phyloP scores from a whole-genome alignment of 2,797 vertebrate species.

The Chaenodraco wilsoni region DNA sequence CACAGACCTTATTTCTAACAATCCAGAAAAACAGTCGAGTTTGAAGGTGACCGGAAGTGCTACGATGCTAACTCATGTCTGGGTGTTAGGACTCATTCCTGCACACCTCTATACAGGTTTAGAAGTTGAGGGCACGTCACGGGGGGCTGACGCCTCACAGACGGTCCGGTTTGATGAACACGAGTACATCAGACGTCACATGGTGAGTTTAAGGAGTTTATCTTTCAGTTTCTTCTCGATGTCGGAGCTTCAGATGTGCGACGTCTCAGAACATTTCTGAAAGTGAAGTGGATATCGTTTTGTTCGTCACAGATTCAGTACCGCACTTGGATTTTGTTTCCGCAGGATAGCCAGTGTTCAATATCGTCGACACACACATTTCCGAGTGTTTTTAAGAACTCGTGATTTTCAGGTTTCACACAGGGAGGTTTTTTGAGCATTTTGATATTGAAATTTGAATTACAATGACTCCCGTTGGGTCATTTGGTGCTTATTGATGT shows the following conservation, averaged over 20 bases:
- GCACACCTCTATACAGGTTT: too few species aligned
- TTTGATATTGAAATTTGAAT: slow-evolving; percentile 70
- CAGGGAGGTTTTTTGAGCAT: slow-evolving; percentile 51
- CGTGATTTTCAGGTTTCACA: slow-evolving; percentile 63
- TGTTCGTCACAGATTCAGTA: slow-evolving; percentile 20
- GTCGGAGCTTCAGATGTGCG: slow-evolving; percentile 33
- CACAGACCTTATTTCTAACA: too few species aligned
- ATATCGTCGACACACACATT: slow-evolving; percentile 35
- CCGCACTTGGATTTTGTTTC: slow-evolving; percentile 10
- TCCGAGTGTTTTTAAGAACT: slow-evolving; percentile 40
- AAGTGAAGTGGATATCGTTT: slow-evolving; percentile 5
- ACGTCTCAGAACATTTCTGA: slow-evolving; percentile 18
- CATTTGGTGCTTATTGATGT: slow-evolving; percentile 75
- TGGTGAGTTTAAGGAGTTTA: slow-evolving; percentile 5
- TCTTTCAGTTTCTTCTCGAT: slow-evolving; percentile 51
- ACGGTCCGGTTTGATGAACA: background rate
- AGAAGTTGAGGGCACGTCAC: background rate
- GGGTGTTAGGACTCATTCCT: too few species aligned
- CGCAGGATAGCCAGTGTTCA: slow-evolving; percentile 44
- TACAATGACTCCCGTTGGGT: slow-evolving; percentile 60
- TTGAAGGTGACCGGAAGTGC: too few species aligned
- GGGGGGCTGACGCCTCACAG: background rate
- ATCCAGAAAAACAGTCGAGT: too few species aligned
- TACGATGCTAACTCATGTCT: too few species aligned
- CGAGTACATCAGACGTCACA: slow-evolving; percentile 16